These are phyloP conservation scores for Nycticryphes semicollaris DNA, from an alignment of 2,113 vertebrate species.

Conservation along the genomic window DNA sequence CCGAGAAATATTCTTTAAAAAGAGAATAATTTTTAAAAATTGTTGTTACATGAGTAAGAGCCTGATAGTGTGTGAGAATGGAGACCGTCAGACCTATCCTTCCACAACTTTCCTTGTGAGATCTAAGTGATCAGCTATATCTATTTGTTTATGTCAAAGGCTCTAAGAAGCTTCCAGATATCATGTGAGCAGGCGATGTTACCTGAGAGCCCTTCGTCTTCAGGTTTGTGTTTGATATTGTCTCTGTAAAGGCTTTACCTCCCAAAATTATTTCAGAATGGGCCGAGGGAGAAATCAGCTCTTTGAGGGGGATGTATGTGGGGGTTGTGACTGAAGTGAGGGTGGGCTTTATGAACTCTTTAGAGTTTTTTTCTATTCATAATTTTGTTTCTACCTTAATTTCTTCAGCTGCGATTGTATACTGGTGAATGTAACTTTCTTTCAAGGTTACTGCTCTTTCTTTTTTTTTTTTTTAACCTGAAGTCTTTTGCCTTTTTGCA, in stretches of 20 bases:
- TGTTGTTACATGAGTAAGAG: neutral
- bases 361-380: neutral
- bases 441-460: neutral
- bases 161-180: slow-evolving; percentile 22
- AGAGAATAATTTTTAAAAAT: neutral
- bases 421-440: neutral
- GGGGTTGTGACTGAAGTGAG: neutral
- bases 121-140: neutral
- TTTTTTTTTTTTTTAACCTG: neutral
- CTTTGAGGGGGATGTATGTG: neutral
- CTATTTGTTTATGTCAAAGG: slow-evolving; percentile 30
- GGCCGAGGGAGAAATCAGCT: neutral
- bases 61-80: neutral
- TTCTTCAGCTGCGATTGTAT: neutral
- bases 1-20: neutral
- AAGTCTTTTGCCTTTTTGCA: slow-evolving; percentile 42
- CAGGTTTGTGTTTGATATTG: slow-evolving; percentile 61
- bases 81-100: neutral
- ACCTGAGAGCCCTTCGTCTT: slow-evolving; percentile 18
- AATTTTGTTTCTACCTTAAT: neutral
- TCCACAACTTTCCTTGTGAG: neutral
- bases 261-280: neutral
- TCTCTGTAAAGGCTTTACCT: neutral
- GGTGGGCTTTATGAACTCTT: neutral
- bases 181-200: neutral